A percentile compares a stretch with the other conserved stretches of the same genome.
These are phyloP conservation scores for Oreochromis spilurus DNA, from an alignment of 2,113 vertebrate species.

Conservation along the genomic window DNA sequence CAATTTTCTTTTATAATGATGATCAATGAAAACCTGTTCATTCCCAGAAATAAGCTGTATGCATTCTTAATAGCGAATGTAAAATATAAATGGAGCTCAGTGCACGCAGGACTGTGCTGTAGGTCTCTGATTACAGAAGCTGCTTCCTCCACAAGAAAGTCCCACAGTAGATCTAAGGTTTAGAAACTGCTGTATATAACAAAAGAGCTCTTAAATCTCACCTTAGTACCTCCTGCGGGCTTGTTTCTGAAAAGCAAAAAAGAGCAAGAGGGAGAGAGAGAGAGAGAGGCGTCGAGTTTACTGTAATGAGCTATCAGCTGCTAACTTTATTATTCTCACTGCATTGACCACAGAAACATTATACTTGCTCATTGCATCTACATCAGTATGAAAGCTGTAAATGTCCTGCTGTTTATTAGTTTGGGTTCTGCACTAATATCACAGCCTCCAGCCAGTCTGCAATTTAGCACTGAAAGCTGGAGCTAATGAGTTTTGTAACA, in stretches of 20 bases:
- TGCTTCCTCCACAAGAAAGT: background rate
- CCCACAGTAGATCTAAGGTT: background rate
- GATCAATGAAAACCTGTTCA: constrained; percentile 18
- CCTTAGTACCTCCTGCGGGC: constrained; percentile 68
- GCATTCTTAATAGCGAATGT: background rate
- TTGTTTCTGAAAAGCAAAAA: constrained; percentile 62
- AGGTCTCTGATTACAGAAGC: background rate
- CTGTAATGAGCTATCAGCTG: background rate
- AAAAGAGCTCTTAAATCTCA: constrained; percentile 54
- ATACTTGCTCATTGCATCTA: background rate
- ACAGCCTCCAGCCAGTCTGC: constrained; percentile 22
- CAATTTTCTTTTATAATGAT: constrained; percentile 23
- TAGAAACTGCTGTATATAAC: background rate
- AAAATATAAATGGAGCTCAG: background rate
- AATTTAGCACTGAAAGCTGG: constrained; percentile 16
- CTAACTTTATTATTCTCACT: constrained; percentile 14
- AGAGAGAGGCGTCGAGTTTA: background rate
- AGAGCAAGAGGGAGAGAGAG: background rate
- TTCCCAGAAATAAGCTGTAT: background rate
- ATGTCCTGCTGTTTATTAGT: constrained; percentile 37
- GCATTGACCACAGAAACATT: background rate
- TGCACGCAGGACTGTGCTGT: background rate
- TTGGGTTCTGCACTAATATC: constrained; percentile 19
- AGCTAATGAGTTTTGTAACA: constrained; percentile 56
- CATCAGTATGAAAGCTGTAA: constrained; percentile 24